These are phyloP conservation scores for Siniperca scherzeri DNA, from an alignment of 2,797 vertebrate genomes.

Conservation along the genomic window DNA sequence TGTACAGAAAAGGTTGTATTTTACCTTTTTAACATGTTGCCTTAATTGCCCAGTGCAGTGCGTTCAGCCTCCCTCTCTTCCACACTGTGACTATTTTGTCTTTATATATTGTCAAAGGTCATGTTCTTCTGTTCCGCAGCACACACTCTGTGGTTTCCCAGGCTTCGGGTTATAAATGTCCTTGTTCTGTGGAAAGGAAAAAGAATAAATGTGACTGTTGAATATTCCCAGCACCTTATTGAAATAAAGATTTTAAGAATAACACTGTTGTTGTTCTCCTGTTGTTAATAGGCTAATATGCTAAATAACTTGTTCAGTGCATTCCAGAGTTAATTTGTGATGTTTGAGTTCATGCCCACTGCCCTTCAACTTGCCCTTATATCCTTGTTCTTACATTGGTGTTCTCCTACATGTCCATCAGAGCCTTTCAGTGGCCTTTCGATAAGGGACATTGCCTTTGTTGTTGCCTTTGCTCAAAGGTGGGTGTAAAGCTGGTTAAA, in stretches of 20 bases:
- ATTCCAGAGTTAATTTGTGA: background rate
- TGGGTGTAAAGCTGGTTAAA: background rate
- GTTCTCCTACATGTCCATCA: background rate
- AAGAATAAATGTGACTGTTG: constrained; percentile 65
- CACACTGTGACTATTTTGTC: constrained; percentile 72
- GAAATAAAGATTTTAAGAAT: constrained; percentile 76
- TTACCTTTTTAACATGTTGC: constrained; percentile 75
- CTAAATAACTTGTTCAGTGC: background rate
- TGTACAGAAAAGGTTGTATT: constrained; percentile 67
- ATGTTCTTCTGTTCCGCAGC: constrained; percentile 45
- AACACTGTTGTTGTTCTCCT: constrained; percentile 3
- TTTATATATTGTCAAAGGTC: constrained; percentile 50
- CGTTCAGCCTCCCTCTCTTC: constrained; percentile 53
- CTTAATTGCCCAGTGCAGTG: constrained; percentile 81
- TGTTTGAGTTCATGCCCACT: background rate
- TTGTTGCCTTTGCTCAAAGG: constrained; percentile 4
- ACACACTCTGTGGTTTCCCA: constrained; percentile 23
- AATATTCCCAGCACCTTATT: constrained; percentile 85
- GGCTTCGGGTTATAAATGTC: constrained; percentile 56
- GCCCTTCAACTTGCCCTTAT: background rate
- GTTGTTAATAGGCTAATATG: constrained; percentile 7
- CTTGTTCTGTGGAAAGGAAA: constrained; percentile 57
- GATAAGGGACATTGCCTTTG: no score
- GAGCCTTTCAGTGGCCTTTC: background rate
- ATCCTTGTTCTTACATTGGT: background rate